Conservation (phyloP, 2,113 vertebrate species). For the Pelecanus crispus region DNA sequence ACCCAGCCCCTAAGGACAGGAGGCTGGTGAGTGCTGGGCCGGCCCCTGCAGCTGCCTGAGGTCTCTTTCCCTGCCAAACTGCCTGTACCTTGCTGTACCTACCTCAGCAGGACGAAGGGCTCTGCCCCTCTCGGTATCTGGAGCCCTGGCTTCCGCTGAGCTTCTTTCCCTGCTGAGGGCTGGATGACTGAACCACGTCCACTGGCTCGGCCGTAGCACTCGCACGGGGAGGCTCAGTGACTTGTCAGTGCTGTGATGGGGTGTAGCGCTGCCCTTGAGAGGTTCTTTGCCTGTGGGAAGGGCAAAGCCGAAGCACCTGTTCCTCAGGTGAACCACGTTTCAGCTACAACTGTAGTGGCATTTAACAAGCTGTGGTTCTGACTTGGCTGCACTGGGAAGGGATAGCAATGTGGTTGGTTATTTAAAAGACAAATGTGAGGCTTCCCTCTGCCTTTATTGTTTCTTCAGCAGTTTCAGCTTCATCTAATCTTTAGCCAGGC, state of each 20-base stretch:
- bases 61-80: not conserved
- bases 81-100: not conserved
- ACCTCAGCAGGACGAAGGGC: not conserved
- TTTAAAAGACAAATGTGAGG: not conserved
- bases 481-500: not conserved
- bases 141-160: not conserved
- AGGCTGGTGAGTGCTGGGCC: not conserved
- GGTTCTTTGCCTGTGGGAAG: fast-evolving
- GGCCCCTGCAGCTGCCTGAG: fast-evolving
- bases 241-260: not conserved
- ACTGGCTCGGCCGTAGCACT: not conserved
- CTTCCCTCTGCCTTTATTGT: not conserved
- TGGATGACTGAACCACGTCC: fast-evolving
- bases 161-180: not conserved
- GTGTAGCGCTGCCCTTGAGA: fast-evolving
- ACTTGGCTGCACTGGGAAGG: fast-evolving
- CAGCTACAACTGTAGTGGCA: not conserved
- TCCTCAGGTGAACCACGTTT: not conserved
- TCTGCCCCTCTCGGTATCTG: not conserved
- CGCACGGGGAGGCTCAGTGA: not conserved
- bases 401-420: not conserved
- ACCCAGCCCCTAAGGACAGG: not conserved
- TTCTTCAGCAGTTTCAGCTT: not conserved
- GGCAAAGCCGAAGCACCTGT: not conserved
- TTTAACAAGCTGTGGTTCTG: not conserved